These are phyloP conservation scores for Chironomus tepperi DNA, from an alignment of 1,140 invertebrate species.

Conservation along the genomic window DNA sequence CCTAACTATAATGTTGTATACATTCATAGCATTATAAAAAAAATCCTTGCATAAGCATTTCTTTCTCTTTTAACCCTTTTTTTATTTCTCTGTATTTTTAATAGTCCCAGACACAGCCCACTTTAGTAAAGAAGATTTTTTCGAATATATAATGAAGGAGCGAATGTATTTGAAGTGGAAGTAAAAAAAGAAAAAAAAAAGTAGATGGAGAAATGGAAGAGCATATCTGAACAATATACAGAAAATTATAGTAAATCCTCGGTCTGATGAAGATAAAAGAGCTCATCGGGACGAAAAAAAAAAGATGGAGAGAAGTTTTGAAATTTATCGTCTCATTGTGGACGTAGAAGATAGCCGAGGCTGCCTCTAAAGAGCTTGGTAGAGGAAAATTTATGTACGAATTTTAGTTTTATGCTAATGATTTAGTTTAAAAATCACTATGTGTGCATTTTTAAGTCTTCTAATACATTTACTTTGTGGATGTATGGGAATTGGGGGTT, in stretches of 20 bases:
- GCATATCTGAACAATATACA: neutral
- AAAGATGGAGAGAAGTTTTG: neutral
- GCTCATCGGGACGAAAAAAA: neutral
- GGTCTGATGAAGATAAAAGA: conserved; percentile 5
- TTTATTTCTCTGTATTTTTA: neutral
- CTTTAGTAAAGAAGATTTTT: neutral
- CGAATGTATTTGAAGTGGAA: no score
- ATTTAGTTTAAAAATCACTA: conserved; percentile 16
- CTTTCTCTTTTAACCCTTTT: neutral
- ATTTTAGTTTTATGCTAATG: conserved; percentile 23
- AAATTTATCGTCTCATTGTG: conserved; percentile 13
- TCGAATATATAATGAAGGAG: conserved; percentile 18
- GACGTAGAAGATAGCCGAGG: neutral
- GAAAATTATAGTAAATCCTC: conserved; percentile 23
- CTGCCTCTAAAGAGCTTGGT: no score
- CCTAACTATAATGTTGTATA: neutral
- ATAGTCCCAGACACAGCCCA: neutral
- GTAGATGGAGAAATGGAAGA: no score
- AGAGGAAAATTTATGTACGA: neutral
- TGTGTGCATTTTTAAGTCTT: neutral
- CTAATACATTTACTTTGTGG: no score
- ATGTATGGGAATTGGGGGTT: no score
- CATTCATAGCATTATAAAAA: neutral
- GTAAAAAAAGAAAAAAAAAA: no score
- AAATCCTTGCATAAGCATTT: conserved; percentile 7